phyloP scores from a whole-genome alignment of 2,113 vertebrate genomes.

The Gymnarchus niloticus region DNA sequence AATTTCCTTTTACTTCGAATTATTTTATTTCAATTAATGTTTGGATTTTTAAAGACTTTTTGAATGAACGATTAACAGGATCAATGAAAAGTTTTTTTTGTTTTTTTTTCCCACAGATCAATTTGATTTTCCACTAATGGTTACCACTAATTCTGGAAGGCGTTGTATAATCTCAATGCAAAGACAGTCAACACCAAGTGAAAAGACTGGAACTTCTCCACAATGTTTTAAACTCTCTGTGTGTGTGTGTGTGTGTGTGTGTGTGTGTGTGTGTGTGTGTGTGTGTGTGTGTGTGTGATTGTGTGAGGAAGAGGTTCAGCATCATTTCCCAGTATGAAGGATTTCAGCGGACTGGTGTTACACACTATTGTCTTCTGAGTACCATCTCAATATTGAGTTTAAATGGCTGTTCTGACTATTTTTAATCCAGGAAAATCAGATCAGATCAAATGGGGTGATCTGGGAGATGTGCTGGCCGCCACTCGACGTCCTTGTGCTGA shows the following conservation, averaged over 20 bases:
- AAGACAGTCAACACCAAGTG: slow-evolving; percentile 11
- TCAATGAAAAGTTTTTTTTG: too few species aligned
- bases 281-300: not conserved
- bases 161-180: not conserved
- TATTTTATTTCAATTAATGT: too few species aligned
- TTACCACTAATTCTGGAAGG: too few species aligned
- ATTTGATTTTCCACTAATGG: too few species aligned
- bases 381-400: slow-evolving; percentile 1
- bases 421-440: not conserved
- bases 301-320: not conserved
- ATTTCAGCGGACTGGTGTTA: not conserved
- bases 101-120: too few species aligned
- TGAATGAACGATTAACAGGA: too few species aligned
- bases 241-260: not conserved
- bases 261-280: not conserved
- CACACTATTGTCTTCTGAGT: not conserved
- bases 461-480: not conserved
- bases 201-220: too few species aligned
- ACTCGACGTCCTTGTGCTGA: not conserved
- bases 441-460: not conserved
- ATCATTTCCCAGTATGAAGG: not conserved
- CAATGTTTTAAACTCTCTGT: not conserved
- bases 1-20: too few species aligned
- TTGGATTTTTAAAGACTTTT: too few species aligned
- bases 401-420: slow-evolving; percentile 9